Evolutionary conservation across 2,888 invertebrate genomes (phyloP), one percentile per base, ranked within the genome.

Genomic region (Drosophila neotestacea): DNA sequence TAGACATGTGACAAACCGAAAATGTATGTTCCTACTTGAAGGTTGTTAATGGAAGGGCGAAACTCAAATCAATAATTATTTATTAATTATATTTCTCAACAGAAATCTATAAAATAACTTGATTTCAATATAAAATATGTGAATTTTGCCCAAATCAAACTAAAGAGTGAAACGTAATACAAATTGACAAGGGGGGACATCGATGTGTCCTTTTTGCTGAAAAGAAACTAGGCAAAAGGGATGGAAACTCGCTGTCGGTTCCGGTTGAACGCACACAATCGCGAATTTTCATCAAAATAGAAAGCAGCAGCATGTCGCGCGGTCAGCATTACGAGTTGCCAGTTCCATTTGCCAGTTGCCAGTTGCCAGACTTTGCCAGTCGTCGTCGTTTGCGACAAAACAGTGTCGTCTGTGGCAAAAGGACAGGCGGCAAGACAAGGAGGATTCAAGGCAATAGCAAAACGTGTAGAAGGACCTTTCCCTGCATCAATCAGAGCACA

Each of bases 261-360:
- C 72, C 77, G 81, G 82, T 87, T 87, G 79, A 90, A 72, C 76
- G 84, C 79, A 81, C 84, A 79, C 73, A 90, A 79, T 89, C 89
- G 90, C 88, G 90, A 82, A 83, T 78, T 89, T 79, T 75, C 85
- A 90, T 83, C 85, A 78, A 87, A 85, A 83, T 77, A 73, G 79
- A 90, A 90, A 66, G 71, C 81, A 74, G 71, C 62, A 56, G 44
- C 36, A 71, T 73, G 72, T 79, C 68, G 81, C 74, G 74, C 64
- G 81, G 64, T 74, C 79, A 76, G 76, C 75, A 79, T 62, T 62
- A 54, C 59, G 74, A 50, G 47, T 68, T 30, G 44, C 34, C 55
- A 22, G 22, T 22, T 22, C 3, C 22, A 22, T 0, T 22, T 22
- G 22, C 22, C 22, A 44, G 52, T 32, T 32, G 58, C 42, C 28